Evolutionary conservation across 2,888 invertebrate genomes (phyloP).

Genomic region (Synergus laeviventris): DNA sequence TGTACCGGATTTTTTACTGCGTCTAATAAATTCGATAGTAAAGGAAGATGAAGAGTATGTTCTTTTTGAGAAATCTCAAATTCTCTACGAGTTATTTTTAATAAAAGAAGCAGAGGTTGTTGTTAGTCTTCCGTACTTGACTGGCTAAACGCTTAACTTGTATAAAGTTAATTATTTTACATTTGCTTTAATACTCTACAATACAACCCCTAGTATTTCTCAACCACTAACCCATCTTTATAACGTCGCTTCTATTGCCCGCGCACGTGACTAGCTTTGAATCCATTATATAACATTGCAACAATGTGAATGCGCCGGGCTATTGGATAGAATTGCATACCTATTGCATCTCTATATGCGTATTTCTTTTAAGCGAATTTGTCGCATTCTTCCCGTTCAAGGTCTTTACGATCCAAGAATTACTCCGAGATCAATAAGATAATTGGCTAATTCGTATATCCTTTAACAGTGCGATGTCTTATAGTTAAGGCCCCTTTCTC

Average conservation of each 20-base stretch:
- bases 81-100: neutral
- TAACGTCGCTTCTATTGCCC: slow-evolving; percentile 11
- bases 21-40: neutral
- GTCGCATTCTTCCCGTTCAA: neutral
- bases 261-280: slow-evolving; percentile 23
- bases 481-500: too few relatives aligned
- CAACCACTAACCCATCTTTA: neutral
- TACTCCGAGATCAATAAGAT: neutral
- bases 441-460: neutral
- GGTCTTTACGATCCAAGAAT: neutral
- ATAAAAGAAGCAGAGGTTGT: too few relatives aligned
- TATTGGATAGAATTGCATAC: slow-evolving; percentile 48
- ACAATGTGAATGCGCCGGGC: slow-evolving; percentile 49
- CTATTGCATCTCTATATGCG: neutral
- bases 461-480: neutral
- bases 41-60: neutral
- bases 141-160: too few relatives aligned
- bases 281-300: slow-evolving; percentile 46
- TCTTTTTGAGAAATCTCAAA: neutral
- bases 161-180: neutral
- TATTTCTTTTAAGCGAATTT: neutral
- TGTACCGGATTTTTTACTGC: slow-evolving; percentile 17
- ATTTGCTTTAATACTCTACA: neutral
- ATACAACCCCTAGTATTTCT: neutral
- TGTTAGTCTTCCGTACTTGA: too few relatives aligned